phyloP scores from a whole-genome alignment of 2,888 invertebrate genomes.

The Vesta saturnalis region DNA sequence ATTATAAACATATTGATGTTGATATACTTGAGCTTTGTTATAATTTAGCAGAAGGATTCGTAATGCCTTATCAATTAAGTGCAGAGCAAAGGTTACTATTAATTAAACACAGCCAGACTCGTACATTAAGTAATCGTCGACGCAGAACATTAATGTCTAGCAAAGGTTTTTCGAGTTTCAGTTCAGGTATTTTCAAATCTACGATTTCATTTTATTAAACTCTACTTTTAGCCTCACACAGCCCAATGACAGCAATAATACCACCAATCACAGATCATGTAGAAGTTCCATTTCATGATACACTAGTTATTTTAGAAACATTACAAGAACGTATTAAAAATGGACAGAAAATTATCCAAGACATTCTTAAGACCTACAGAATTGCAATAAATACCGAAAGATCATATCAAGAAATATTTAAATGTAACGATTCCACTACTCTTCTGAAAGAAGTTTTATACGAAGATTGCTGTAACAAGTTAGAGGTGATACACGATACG shows the following conservation, averaged over 20 bases:
- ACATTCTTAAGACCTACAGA: slow-evolving; percentile 67
- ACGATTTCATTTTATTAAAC: slow-evolving; percentile 3
- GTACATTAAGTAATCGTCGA: slow-evolving; percentile 59
- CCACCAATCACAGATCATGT: slow-evolving; percentile 37
- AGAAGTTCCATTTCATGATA: slow-evolving; percentile 52
- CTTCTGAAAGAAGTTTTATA: slow-evolving; percentile 66
- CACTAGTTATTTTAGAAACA: slow-evolving; percentile 60
- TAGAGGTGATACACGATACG: slow-evolving; percentile 70
- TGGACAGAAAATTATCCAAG: slow-evolving; percentile 65
- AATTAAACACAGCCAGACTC: slow-evolving; percentile 61
- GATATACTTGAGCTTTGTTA: slow-evolving; percentile 71
- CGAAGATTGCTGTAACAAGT: slow-evolving; percentile 66
- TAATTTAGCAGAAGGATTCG: slow-evolving; percentile 71
- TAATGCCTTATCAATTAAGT: slow-evolving; percentile 71
- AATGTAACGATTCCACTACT: slow-evolving; percentile 63
- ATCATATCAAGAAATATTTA: slow-evolving; percentile 66
- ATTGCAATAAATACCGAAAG: slow-evolving; percentile 68
- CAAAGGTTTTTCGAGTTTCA: slow-evolving; percentile 50
- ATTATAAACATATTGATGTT: slow-evolving; percentile 63
- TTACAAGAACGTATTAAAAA: slow-evolving; percentile 65
- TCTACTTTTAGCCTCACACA: slow-evolving; percentile 45
- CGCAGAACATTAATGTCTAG: slow-evolving; percentile 57
- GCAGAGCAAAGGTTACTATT: slow-evolving; percentile 70
- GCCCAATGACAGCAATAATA: slow-evolving; percentile 38
- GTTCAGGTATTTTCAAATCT: slow-evolving; percentile 51